Percentiles rank a stretch among this genome's conserved stretches.
phyloP scores from a whole-genome alignment of 2,113 vertebrate genomes.

The Saguinus imperator region DNA sequence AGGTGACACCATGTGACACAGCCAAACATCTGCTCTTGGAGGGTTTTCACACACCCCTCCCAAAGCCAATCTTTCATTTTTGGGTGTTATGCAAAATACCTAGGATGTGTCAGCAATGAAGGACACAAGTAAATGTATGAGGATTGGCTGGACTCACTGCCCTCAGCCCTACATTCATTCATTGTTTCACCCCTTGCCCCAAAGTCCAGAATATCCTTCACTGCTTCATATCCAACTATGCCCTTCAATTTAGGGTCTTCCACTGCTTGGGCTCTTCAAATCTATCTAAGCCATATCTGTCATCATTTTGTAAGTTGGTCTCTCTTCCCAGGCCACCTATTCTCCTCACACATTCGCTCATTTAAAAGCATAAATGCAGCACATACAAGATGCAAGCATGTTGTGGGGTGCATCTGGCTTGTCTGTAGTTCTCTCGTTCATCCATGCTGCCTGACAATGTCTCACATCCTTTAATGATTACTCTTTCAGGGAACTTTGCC shows the following conservation, averaged over 20 bases:
- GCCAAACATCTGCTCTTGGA: too few relatives aligned
- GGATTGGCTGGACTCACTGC: neutral
- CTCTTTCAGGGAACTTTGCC: neutral
- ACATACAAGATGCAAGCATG: neutral
- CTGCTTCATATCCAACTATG: neutral
- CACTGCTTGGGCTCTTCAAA: neutral
- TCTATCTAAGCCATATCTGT: neutral
- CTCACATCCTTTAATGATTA: neutral
- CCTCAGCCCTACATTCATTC: neutral
- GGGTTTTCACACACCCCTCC: neutral
- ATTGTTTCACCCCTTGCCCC: neutral
- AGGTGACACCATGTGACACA: neutral
- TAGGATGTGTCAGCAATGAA: neutral
- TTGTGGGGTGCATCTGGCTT: neutral
- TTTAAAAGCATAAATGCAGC: neutral
- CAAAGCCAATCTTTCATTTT: neutral
- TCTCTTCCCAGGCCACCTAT: neutral
- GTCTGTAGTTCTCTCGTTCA: neutral
- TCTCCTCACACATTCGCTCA: neutral
- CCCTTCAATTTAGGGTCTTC: neutral
- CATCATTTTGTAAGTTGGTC: neutral
- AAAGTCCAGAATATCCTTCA: neutral
- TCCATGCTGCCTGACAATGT: neutral
- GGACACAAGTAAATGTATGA: neutral
- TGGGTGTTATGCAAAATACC: neutral